A percentile compares a stretch with the other conserved stretches of the same genome.
Conservation (phyloP, 2,888 invertebrate species). For the Physocephala rufipes region DNA sequence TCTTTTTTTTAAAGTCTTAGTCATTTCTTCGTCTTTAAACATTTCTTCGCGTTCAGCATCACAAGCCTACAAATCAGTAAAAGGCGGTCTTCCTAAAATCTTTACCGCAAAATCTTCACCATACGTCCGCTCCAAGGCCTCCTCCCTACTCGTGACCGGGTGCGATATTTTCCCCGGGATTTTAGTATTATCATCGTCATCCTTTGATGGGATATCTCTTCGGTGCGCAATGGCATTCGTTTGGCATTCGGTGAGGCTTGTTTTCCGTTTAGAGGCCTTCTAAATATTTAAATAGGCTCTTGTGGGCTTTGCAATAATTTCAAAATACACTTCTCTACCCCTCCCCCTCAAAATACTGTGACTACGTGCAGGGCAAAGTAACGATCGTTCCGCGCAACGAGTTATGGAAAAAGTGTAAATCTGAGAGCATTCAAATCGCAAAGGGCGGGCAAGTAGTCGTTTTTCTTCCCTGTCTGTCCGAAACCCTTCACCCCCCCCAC, state of each 20-base stretch:
- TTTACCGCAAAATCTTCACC: too few species aligned
- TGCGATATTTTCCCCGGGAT: too few species aligned
- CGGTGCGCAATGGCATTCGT: slow-evolving; percentile 8
- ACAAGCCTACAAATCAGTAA: too few species aligned
- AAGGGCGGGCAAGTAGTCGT: slow-evolving; percentile 19
- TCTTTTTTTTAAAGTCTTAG: too few species aligned
- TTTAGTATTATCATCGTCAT: too few species aligned
- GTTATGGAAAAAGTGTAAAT: slow-evolving; percentile 52
- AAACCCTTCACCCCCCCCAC: too few species aligned
- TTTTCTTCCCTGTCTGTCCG: slow-evolving; percentile 36
- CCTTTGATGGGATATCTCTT: too few species aligned
- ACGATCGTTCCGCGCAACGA: slow-evolving; percentile 50
- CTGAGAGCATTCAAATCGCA: slow-evolving; percentile 54
- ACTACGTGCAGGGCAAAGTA: slow-evolving; percentile 38
- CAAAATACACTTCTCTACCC: slow-evolving; percentile 53
- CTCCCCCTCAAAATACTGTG: slow-evolving; percentile 36
- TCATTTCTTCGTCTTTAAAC: too few species aligned
- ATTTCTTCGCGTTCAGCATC: too few species aligned
- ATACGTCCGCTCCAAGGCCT: too few species aligned
- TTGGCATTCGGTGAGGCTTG: slow-evolving; percentile 1
- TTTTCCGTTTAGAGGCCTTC: slow-evolving; percentile 43
- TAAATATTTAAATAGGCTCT: slow-evolving; percentile 65
- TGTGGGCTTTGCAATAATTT: slow-evolving; percentile 57
- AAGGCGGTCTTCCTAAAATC: too few species aligned
- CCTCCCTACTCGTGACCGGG: too few species aligned